phyloP scores from a whole-genome alignment of 2,888 invertebrate genomes.

The Lymantria dispar region DNA sequence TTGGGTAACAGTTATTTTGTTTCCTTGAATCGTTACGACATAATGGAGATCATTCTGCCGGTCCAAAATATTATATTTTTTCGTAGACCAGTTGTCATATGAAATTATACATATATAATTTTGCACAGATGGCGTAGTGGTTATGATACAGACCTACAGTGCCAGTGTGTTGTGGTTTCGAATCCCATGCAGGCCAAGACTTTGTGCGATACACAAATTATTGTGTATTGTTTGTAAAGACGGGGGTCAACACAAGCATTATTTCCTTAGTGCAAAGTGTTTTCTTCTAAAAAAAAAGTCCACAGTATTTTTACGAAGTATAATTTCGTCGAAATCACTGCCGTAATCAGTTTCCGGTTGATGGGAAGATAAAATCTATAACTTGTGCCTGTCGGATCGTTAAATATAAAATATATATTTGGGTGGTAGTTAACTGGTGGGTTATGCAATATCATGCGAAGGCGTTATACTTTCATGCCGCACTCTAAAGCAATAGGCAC shows the following conservation, averaged over 20 bases:
- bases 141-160: too few relatives aligned
- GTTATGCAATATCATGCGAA: slow-evolving; percentile 34
- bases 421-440: slow-evolving; percentile 25
- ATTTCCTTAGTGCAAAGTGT: too few relatives aligned
- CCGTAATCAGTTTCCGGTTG: slow-evolving; percentile 19
- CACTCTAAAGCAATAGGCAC: neutral
- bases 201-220: too few relatives aligned
- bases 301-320: neutral
- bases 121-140: too few relatives aligned
- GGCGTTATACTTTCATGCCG: slow-evolving; percentile 21
- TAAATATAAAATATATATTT: slow-evolving; percentile 30
- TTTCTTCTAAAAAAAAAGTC: too few relatives aligned
- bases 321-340: slow-evolving; percentile 3
- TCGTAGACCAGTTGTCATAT: neutral
- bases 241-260: too few relatives aligned
- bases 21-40: neutral
- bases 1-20: slow-evolving; percentile 26
- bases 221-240: too few relatives aligned
- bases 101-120: neutral
- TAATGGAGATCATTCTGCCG: neutral
- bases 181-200: too few relatives aligned
- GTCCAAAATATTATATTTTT: neutral
- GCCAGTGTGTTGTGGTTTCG: too few relatives aligned
- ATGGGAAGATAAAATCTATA: slow-evolving; percentile 30
- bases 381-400: slow-evolving; percentile 19